Conservation (phyloP, 2,113 vertebrate species). For the Tachysurus fulvidraco region DNA sequence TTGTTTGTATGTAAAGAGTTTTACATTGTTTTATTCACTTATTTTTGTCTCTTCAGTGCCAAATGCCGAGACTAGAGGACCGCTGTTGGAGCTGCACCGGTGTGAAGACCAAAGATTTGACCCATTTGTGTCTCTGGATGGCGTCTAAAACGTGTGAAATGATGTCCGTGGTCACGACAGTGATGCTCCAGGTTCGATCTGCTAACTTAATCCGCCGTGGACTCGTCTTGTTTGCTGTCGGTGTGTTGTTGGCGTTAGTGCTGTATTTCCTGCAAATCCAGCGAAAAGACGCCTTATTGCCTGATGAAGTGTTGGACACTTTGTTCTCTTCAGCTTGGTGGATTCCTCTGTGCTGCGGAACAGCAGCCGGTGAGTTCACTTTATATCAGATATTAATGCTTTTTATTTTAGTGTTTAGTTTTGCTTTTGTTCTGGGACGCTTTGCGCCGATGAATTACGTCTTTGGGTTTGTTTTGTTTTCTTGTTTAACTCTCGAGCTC, state of each 20-base stretch:
- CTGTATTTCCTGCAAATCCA: conserved; percentile 95
- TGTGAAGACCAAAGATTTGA: conserved; percentile 64
- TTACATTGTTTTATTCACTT: background rate
- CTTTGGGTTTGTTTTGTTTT: conserved; percentile 52
- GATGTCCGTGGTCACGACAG: conserved; percentile 76
- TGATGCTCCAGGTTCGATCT: conserved; percentile 71
- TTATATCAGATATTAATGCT: background rate
- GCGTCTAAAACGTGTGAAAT: conserved; percentile 77
- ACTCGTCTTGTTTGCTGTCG: conserved; percentile 90
- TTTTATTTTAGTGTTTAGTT: background rate
- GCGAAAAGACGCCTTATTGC: conserved; percentile 89
- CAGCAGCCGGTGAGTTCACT: conserved; percentile 83
- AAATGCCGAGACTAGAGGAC: conserved; percentile 83
- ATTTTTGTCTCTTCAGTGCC: conserved; percentile 57
- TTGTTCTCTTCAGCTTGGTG: conserved; percentile 96
- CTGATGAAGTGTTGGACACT: conserved; percentile 89
- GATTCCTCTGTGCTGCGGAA: conserved; percentile 95
- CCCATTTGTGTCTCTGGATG: conserved; percentile 65
- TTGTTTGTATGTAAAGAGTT: background rate
- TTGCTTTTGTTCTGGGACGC: background rate
- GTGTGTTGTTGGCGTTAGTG: conserved; percentile 90
- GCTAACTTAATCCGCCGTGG: conserved; percentile 85
- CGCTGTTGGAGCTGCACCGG: conserved; percentile 82
- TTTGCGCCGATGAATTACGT: conserved; percentile 27
- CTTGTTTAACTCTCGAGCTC: background rate